Evolutionary conservation across 2,113 vertebrate genomes (phyloP), one percentile per base, ranked within the genome.

Genomic region (Paradoxurus hermaphroditus): DNA sequence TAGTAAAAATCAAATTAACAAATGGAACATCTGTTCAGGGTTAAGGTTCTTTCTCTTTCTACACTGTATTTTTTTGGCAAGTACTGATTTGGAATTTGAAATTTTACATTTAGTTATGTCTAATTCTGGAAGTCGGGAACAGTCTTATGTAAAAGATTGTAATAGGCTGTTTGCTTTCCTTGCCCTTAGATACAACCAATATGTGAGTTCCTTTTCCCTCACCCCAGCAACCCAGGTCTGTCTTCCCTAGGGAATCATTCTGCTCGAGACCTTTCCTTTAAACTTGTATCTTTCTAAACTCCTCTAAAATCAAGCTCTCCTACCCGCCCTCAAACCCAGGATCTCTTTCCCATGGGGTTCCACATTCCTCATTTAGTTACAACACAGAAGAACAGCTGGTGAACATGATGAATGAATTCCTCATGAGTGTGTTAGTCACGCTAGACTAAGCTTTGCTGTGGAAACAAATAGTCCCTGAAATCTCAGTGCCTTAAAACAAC

Each of bases 1-100:
- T 92, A 92, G 86, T 84, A 78, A 97, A 96, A 95, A 94, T 83
- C 72, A 96, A 89, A 95, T 92, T 92, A 95, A 93, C 93, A 96
- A 96, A 85, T 72, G 36, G 92, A 93, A 90, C 90, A 92, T 63
- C 79, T 96, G 86, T 86, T 96, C 70, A 53, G 53, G 21, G 82
- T 92, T 86, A 68, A 21, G 36, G 49, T 85, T 95, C n/a, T 90
- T 81, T 95, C 81, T 95, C 25, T 62, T 91, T 91, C 44, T 36
- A 91, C 29, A 93, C 44, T 85, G 4, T 34, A 75, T 96, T 19
- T 73, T 92, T 90, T 84, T 86, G 14, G 53, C 56, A 72, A 77
- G 63, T 67, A 67, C 72, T 94, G 39, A 92, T 93, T 94, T 90
- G 85, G 29, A 19, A 68, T 95, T 95, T 92, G 53, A 92, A 92